Evolutionary conservation across 2,797 vertebrate species (phyloP), one percentile per base, ranked within the genome.

Genomic region (Eulemur albifrons): DNA sequence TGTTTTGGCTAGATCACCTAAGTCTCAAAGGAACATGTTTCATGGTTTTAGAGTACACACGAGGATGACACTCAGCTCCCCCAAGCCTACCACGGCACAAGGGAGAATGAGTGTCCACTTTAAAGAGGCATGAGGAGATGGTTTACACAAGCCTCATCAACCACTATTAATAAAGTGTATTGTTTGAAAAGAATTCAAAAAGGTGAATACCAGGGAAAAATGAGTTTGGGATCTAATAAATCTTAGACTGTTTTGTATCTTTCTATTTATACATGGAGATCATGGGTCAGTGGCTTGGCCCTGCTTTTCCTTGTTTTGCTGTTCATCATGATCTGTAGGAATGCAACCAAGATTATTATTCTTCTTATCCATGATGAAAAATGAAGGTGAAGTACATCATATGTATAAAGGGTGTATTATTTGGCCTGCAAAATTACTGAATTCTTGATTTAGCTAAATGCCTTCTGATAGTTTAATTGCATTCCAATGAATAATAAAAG

Each of bases 401-500:
- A 92, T 43, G 70, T 40, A 96, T 96, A 95, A 96, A 95, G 75
- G 84, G 90, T 48, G 76, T 72, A 95, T 97, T 96, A 96, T 96
- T 61, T 87, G 43, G 93, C 27, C 40, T 88, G 63, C 18, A 90
- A 65, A 93, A 92, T 95, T 38, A 96, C 59, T 50, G 11, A 93
- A 69, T 87, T 94, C 48, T 96, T 90, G 85, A 96, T 94, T 70
- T 88, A 94, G 93, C 54, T 96, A 95, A 95, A 80, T 88, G 76
- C 52, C 88, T 95, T 90, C 65, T 80, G 81, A 95, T 54, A 73
- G 45, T 77, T 96, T 96, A 97, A 92, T 2, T 92, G 81, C 88
- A 96, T 97, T 97, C 95, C 94, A 96, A 85, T 81, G 93, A 95
- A 95, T 92, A 97, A 94, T 88, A 92, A 76, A 90, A 92, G 84